Evolutionary conservation across 2,113 vertebrate species (phyloP).

Genomic region (Osmerus mordax): DNA sequence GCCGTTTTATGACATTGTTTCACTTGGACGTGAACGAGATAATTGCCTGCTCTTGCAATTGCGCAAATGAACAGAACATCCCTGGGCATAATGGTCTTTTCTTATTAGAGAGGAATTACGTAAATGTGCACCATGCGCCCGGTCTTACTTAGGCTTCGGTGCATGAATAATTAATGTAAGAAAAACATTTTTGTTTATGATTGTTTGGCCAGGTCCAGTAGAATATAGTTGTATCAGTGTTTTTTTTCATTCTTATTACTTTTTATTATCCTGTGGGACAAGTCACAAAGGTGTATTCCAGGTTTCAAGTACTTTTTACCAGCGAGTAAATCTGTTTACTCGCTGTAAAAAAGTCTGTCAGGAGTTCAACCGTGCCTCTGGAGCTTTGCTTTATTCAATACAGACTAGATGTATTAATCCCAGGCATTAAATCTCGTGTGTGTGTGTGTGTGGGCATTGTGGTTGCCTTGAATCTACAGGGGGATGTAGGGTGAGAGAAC

Average conservation of each 20-base stretch:
- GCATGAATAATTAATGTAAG: no score
- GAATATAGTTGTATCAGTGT: no score
- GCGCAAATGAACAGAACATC: background rate
- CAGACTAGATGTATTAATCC: background rate
- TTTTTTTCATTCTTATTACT: no score
- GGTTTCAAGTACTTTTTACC: no score
- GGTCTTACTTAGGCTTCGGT: no score
- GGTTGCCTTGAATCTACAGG: background rate
- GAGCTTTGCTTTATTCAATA: background rate
- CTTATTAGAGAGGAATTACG: background rate
- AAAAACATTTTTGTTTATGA: no score
- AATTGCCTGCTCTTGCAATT: background rate
- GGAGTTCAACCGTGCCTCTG: background rate
- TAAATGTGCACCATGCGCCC: background rate
- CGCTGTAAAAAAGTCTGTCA: background rate
- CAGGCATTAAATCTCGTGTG: background rate
- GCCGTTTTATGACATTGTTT: constrained; percentile 51
- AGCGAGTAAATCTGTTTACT: no score
- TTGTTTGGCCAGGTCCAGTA: no score
- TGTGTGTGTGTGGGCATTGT: background rate
- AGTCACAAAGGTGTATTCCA: no score
- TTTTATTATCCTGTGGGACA: no score
- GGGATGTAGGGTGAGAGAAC: background rate
- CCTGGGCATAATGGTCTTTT: background rate
- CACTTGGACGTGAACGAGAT: constrained; percentile 15